Base-by-base conservation (phyloP, 1,140 invertebrate genomes). In the Papilio polyxenes region DNA sequence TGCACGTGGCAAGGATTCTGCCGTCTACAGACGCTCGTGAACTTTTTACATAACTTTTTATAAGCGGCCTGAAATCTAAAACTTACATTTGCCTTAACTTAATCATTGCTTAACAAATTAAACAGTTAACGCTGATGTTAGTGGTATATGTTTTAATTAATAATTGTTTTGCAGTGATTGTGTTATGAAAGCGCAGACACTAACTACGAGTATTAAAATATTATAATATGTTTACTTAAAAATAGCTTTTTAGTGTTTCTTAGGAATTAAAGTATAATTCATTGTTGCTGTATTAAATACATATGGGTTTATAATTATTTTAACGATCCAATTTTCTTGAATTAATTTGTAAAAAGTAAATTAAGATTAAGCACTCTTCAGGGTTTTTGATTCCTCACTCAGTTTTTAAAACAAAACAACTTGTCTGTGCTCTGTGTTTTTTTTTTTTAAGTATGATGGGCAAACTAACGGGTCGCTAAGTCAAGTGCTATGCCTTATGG, bases 1-100 rank as follows among this genome's bases (percentile, higher is more conserved):
- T 80, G 78, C 78, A 80, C 78, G 78, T 80, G 78, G 59, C 78
- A 80, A 59, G 44, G 78, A 65, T 69, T 44, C 62, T 51, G 59
- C n/a, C 40, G n/a, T 48, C 62, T 80, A 44, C 56, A 40, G 48
- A 17, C 78, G 78, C 56, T 69, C 65, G 59, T 56, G 23, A 40
- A 15, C 53, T 59, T 79, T 79, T 79, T 79, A 59, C 20, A 37
- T 49, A 31, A 23, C 13, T 77, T 77, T 77, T 77, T 77, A n/a
- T 72, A 72, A 37, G 6, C 31, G 13, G 23, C 20, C 65, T 72
- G 31, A 37, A 72, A 72, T 37, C 37, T 37, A 37, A 72, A 72
- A 72, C 23, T 37, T 13, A 7, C 23, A 65, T 65, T 65, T 20
- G 62, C 20, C 31, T 72, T 65, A 65, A 65, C 62, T 65, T 65